A percentile compares a stretch with the other conserved stretches of the same genome.
These are phyloP conservation scores for Mormyrus iriodes DNA, from an alignment of 2,113 vertebrate species.

Conservation along the genomic window DNA sequence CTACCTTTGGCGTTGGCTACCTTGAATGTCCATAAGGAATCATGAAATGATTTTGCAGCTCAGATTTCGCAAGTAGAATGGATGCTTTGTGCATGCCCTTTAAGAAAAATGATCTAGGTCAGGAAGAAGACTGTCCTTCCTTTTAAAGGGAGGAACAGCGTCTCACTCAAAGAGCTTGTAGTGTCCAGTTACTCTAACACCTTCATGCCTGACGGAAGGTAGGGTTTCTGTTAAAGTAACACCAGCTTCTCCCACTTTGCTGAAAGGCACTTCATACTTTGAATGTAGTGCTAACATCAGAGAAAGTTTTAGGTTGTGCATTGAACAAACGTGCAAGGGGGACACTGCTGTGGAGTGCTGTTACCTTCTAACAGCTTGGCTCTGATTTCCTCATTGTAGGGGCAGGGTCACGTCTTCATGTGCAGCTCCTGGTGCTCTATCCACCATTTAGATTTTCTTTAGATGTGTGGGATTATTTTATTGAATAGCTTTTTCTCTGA, in stretches of 20 bases:
- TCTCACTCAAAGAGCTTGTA: not conserved
- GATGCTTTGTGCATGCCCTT: not conserved
- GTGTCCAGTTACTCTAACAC: not conserved
- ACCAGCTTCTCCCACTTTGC: not conserved
- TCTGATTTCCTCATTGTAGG: not conserved
- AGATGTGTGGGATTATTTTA: slow-evolving; percentile 12
- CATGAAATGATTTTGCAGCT: not conserved
- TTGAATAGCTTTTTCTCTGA: not conserved
- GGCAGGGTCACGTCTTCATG: not conserved
- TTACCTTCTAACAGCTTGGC: not conserved
- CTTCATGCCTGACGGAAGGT: not conserved
- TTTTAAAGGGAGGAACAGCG: not conserved
- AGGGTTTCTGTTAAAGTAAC: not conserved
- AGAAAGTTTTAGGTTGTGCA: not conserved
- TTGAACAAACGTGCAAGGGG: not conserved
- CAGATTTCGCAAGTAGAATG: not conserved
- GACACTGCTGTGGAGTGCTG: not conserved
- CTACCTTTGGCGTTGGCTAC: not conserved
- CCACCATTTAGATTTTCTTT: slow-evolving; percentile 10
- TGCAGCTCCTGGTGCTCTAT: not conserved
- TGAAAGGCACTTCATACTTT: not conserved
- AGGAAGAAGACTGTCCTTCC: not conserved
- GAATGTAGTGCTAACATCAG: not conserved
- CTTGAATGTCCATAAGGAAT: not conserved
- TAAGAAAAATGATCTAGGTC: not conserved